phyloP scores from a whole-genome alignment of 2,888 invertebrate genomes.

The Gymnocheta viridis region DNA sequence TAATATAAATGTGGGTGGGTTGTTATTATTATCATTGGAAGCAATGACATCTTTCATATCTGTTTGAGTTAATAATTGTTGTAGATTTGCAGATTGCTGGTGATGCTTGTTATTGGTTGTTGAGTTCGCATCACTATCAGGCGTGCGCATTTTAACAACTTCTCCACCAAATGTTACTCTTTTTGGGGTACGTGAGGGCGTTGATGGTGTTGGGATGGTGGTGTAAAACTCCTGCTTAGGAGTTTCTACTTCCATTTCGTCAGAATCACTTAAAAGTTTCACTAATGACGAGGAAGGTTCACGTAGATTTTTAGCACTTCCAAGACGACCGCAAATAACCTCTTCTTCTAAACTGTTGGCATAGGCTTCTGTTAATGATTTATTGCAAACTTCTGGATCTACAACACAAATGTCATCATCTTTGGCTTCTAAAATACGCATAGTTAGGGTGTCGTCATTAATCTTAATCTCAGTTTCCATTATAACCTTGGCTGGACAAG shows the following conservation, averaged over 20 bases:
- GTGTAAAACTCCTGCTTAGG: conserved; percentile 22
- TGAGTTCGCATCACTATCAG: conserved; percentile 88
- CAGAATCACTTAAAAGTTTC: conserved; percentile 85
- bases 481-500: conserved; percentile 86
- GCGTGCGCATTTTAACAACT: conserved; percentile 91
- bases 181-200: conserved; percentile 84
- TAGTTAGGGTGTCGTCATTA: conserved; percentile 90
- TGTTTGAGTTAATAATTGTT: background rate
- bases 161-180: conserved; percentile 94
- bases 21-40: conserved; percentile 27
- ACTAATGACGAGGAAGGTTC: conserved; percentile 82
- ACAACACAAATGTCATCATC: conserved; percentile 76
- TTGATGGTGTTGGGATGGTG: conserved; percentile 72
- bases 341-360: conserved; percentile 73
- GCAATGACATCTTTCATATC: background rate
- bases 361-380: conserved; percentile 70
- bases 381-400: conserved; percentile 71
- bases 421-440: conserved; percentile 88
- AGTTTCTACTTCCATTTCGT: conserved; percentile 83
- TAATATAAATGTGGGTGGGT: conserved; percentile 53
- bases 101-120: conserved; percentile 78
- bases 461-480: conserved; percentile 93
- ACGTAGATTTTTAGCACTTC: conserved; percentile 68
- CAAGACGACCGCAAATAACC: conserved; percentile 81
- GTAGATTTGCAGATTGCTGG: conserved; percentile 36